Evolutionary conservation across 2,888 invertebrate species (phyloP).

Genomic region (Mythimna albipuncta): DNA sequence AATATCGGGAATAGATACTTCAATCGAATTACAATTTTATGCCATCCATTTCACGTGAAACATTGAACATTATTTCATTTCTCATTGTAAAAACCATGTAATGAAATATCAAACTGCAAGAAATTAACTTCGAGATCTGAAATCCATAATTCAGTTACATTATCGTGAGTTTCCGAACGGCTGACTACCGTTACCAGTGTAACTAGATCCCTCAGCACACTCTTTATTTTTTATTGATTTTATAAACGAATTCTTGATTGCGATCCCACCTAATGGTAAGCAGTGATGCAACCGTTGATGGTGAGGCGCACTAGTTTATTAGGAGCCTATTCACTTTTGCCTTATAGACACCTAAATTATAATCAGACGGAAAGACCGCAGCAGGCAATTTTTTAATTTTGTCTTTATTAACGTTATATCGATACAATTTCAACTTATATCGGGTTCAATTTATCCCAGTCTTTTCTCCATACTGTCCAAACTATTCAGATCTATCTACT

Average conservation of each 20-base stretch:
- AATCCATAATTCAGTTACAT: slow-evolving; percentile 82
- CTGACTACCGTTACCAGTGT: slow-evolving; percentile 74
- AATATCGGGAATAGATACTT: slow-evolving; percentile 4
- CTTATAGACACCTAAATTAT: too few species aligned
- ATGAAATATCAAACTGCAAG: slow-evolving; percentile 58
- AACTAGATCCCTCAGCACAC: slow-evolving; percentile 65
- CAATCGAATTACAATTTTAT: neutral
- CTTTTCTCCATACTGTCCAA: slow-evolving; percentile 63
- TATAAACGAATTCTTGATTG: too few species aligned
- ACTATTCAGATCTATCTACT: slow-evolving; percentile 68
- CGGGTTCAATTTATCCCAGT: slow-evolving; percentile 67
- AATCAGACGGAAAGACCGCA: too few species aligned
- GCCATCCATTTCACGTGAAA: neutral
- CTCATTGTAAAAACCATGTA: slow-evolving; percentile 30
- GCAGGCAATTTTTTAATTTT: too few species aligned
- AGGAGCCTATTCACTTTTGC: too few species aligned
- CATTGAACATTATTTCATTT: slow-evolving; percentile 26
- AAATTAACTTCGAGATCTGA: slow-evolving; percentile 72
- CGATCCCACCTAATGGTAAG: too few species aligned
- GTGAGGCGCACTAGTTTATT: too few species aligned
- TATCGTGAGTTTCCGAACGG: slow-evolving; percentile 85
- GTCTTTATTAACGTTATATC: slow-evolving; percentile 26
- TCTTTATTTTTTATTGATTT: slow-evolving; percentile 13
- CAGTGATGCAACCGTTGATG: too few species aligned
- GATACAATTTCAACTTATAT: slow-evolving; percentile 53